These are phyloP conservation scores for Diceros bicornis DNA, from an alignment of 2,797 vertebrate species.

Conservation along the genomic window DNA sequence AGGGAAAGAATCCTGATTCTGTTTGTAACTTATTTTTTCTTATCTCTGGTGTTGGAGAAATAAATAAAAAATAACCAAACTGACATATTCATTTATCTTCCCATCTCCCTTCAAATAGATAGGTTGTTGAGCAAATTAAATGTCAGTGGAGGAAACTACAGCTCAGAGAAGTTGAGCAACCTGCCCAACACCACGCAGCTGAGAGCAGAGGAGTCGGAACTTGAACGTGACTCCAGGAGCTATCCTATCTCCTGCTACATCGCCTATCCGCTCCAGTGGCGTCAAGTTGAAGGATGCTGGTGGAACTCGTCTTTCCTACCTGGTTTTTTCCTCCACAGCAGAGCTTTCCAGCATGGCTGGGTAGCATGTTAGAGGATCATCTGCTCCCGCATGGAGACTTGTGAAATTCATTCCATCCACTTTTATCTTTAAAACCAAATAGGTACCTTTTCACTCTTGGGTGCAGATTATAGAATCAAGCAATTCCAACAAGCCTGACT, in stretches of 20 bases:
- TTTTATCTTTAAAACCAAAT: not conserved
- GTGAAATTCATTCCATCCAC: not conserved
- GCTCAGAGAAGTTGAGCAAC: not conserved
- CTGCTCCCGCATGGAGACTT: not conserved
- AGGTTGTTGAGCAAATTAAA: constrained; percentile 50
- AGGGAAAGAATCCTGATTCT: constrained; percentile 51
- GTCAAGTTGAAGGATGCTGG: not conserved
- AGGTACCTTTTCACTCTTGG: not conserved
- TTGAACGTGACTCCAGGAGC: not conserved
- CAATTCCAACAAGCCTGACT: not conserved
- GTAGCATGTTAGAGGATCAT: not conserved
- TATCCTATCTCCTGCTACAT: not conserved
- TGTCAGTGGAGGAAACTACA: not conserved
- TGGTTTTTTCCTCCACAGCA: not conserved
- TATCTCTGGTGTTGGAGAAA: constrained; percentile 56
- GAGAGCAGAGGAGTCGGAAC: not conserved
- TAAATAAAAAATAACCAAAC: constrained; percentile 45
- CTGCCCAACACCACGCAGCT: not conserved
- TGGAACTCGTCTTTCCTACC: not conserved
- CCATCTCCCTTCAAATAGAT: not conserved
- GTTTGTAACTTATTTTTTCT: constrained; percentile 39
- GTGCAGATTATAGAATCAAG: not conserved
- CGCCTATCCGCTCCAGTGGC: no score
- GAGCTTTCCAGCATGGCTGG: not conserved
- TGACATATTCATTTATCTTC: constrained; percentile 28